phyloP scores from a whole-genome alignment of 92 coral and sea anemone genomes.

The Muricea muricata region DNA sequence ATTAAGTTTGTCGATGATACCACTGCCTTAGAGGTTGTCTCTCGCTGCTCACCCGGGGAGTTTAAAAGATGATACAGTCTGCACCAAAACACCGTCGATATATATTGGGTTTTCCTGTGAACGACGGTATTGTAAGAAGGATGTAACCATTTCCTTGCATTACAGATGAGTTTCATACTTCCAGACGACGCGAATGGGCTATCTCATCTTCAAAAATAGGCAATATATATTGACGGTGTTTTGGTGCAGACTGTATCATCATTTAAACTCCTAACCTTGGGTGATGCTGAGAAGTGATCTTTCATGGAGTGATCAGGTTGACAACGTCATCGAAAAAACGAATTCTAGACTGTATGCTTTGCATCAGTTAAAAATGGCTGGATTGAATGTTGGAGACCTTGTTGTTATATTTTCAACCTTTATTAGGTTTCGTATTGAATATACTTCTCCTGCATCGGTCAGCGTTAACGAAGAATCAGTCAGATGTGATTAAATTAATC shows the following conservation, averaged over 20 bases:
- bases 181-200: too few species aligned
- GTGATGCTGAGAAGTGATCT: background rate
- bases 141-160: too few species aligned
- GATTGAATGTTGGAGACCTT: background rate
- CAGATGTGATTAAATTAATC: background rate
- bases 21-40: too few species aligned
- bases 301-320: conserved; percentile 15
- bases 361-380: background rate
- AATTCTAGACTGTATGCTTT: conserved; percentile 11
- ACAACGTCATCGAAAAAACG: background rate
- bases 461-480: too few species aligned
- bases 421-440: too few species aligned
- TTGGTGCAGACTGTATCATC: too few species aligned
- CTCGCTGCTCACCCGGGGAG: too few species aligned
- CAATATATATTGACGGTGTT: background rate
- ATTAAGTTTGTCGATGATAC: too few species aligned
- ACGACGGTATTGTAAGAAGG: too few species aligned
- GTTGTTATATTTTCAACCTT: too few species aligned
- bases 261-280: conserved; percentile 7
- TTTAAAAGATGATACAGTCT: background rate
- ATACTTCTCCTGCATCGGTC: background rate
- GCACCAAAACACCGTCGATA: background rate
- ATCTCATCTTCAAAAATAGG: background rate
- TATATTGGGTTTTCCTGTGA: background rate
- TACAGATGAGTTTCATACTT: too few species aligned